Percentiles rank a stretch among this genome's conserved stretches.
These are phyloP conservation scores for Pantelozetes paolii DNA, from an alignment of 2,888 invertebrate genomes.

Conservation along the genomic window DNA sequence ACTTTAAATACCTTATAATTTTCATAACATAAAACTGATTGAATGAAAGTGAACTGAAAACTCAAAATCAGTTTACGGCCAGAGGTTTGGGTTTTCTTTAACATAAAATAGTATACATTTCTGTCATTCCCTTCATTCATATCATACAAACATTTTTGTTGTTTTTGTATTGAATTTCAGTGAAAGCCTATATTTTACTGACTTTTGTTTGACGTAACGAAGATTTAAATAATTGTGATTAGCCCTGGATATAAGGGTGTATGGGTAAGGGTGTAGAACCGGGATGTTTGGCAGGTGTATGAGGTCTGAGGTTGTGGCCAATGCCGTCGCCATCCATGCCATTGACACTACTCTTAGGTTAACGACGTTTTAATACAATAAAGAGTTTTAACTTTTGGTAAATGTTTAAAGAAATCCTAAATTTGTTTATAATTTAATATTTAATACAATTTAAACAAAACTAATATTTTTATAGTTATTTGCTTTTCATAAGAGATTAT, in stretches of 20 bases:
- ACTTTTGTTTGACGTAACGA: slow-evolving; percentile 23
- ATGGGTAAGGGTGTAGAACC: not conserved
- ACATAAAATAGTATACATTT: not conserved
- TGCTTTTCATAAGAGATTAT: too few relatives aligned
- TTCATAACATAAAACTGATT: too few relatives aligned
- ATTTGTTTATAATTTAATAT: too few relatives aligned
- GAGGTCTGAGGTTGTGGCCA: not conserved
- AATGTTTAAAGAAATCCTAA: too few relatives aligned
- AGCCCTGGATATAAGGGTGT: too few relatives aligned
- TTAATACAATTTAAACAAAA: too few relatives aligned
- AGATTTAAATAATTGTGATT: not conserved
- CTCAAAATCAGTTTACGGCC: not conserved
- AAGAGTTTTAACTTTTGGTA: too few relatives aligned
- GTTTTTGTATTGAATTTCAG: not conserved
- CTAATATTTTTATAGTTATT: too few relatives aligned
- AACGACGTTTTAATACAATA: not conserved
- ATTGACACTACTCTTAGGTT: not conserved
- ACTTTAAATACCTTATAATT: too few relatives aligned
- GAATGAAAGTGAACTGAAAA: too few relatives aligned
- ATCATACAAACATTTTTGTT: not conserved
- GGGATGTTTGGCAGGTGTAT: not conserved
- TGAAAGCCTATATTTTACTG: not conserved
- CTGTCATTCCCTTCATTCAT: not conserved
- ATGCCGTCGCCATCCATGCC: not conserved
- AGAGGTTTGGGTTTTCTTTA: not conserved